A percentile compares a stretch with the other conserved stretches of the same genome.
phyloP scores from a whole-genome alignment of 2,888 invertebrate species.

The Cephalotes varians region DNA sequence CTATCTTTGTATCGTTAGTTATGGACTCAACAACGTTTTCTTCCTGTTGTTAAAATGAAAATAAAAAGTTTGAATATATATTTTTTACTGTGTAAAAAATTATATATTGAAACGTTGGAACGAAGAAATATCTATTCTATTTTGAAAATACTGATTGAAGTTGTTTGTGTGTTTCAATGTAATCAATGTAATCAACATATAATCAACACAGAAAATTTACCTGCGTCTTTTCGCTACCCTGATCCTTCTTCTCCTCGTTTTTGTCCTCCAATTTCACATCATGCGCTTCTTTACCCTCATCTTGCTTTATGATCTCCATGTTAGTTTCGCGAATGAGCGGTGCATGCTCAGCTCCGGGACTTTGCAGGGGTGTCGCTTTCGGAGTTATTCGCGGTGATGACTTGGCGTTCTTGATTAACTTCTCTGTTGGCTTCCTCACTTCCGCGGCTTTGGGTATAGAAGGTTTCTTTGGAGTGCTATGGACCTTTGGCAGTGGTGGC shows the following conservation, averaged over 20 bases:
- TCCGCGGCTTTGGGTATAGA: slow-evolving; percentile 78
- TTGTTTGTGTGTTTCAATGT: too few species aligned
- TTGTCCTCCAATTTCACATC: slow-evolving; percentile 76
- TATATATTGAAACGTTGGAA: neutral
- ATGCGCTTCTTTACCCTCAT: slow-evolving; percentile 76
- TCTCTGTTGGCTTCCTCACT: slow-evolving; percentile 80
- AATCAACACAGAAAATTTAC: slow-evolving; percentile 54
- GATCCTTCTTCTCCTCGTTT: slow-evolving; percentile 80
- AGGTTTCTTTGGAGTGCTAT: slow-evolving; percentile 86
- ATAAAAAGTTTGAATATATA: neutral
- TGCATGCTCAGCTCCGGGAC: slow-evolving; percentile 86
- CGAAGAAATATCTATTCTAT: too few species aligned
- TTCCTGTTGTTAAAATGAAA: slow-evolving; percentile 51
- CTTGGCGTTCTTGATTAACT: slow-evolving; percentile 81
- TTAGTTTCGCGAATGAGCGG: slow-evolving; percentile 82
- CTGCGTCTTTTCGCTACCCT: slow-evolving; percentile 81
- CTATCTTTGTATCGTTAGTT: slow-evolving; percentile 59
- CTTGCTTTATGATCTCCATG: slow-evolving; percentile 77
- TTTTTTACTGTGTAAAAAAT: neutral
- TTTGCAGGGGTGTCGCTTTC: slow-evolving; percentile 87
- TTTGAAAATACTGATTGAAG: too few species aligned
- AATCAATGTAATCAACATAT: too few species aligned
- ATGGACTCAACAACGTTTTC: slow-evolving; percentile 57
- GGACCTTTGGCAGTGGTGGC: slow-evolving; percentile 88
- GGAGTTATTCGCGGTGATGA: slow-evolving; percentile 86